A percentile compares a stretch with the other conserved stretches of the same genome.
phyloP scores from a whole-genome alignment of 2,797 vertebrate species.

The Thamnophis elegans region DNA sequence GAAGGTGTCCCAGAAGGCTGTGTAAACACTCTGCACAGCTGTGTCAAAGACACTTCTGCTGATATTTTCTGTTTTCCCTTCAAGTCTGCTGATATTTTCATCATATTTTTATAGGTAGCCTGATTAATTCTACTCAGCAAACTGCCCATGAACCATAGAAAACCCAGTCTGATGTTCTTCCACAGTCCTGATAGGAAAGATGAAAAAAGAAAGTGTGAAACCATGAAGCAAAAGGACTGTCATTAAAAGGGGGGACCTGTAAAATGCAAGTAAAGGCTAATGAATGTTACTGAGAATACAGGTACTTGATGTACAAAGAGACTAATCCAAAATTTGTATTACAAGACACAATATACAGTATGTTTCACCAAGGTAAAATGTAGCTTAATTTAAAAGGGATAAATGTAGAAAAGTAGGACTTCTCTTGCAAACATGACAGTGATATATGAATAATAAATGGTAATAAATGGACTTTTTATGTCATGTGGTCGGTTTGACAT shows the following conservation, averaged over 20 bases:
- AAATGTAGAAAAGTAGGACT: slow-evolving; percentile 38
- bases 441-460: neutral
- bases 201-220: neutral
- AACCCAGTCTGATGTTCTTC: neutral
- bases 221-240: neutral
- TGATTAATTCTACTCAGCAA: neutral
- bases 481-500: slow-evolving; percentile 34
- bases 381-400: slow-evolving; percentile 27
- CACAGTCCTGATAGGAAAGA: neutral
- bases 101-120: neutral
- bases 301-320: neutral
- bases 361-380: slow-evolving; percentile 34
- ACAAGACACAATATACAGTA: neutral
- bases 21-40: neutral
- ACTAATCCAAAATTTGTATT: neutral
- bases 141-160: neutral
- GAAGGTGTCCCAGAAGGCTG: neutral
- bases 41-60: neutral
- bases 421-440: slow-evolving; percentile 5
- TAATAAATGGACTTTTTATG: neutral
- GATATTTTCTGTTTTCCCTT: neutral
- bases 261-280: neutral
- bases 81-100: neutral
- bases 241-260: neutral
- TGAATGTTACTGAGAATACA: neutral